These are phyloP conservation scores for Macropus fuliginosus DNA, from an alignment of 2,797 vertebrate genomes.

Conservation along the genomic window DNA sequence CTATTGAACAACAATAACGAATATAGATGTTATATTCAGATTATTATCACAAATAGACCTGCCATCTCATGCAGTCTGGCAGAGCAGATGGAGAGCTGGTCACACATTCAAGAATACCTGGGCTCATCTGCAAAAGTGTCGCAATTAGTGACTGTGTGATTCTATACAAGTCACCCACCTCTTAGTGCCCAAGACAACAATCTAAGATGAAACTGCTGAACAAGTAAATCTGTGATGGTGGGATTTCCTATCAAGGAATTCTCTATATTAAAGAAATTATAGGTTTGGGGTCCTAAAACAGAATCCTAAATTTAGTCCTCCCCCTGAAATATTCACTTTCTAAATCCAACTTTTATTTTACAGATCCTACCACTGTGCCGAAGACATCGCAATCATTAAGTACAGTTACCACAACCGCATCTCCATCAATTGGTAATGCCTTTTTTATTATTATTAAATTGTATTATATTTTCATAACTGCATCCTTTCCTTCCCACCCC, in stretches of 20 bases:
- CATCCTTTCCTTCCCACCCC: neutral
- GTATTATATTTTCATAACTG: neutral
- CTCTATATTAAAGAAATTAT: neutral
- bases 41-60: neutral
- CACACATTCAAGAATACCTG: neutral
- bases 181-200: neutral
- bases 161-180: neutral
- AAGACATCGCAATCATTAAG: accelerated
- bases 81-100: neutral
- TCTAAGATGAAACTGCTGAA: neutral
- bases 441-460: neutral
- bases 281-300: neutral
- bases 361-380: neutral
- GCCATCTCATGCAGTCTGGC: neutral
- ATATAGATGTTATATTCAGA: neutral
- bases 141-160: neutral
- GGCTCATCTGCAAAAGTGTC: neutral
- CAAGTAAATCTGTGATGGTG: neutral
- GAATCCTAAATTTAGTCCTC: neutral
- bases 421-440: neutral
- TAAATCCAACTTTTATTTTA: neutral
- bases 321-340: neutral
- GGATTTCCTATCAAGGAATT: neutral
- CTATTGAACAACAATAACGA: neutral
- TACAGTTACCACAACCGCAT: neutral